Conservation (phyloP, 2,797 vertebrate genomes). For the Galagoides demidoff region DNA sequence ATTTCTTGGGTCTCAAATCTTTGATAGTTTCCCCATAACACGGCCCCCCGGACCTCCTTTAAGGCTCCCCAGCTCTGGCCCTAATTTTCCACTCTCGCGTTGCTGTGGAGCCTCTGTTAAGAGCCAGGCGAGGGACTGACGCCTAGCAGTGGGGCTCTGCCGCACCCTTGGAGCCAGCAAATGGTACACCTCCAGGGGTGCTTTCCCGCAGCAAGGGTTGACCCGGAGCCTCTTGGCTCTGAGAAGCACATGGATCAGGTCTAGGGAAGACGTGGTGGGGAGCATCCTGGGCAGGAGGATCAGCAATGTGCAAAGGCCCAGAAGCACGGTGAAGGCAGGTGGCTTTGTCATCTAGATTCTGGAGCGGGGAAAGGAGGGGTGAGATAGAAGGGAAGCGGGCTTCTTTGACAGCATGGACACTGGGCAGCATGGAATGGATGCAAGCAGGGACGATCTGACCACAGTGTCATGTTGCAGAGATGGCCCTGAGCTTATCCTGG, state of each 20-base stretch:
- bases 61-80: neutral
- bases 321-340: neutral
- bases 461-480: neutral
- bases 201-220: too few relatives aligned
- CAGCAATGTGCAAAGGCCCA: neutral
- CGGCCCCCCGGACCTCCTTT: neutral
- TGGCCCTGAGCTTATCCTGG: neutral
- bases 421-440: neutral
- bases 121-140: neutral
- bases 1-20: neutral
- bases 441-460: neutral
- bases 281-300: too few relatives aligned
- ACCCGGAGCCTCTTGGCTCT: neutral
- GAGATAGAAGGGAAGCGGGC: neutral
- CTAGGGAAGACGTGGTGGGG: neutral
- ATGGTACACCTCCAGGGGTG: too few relatives aligned
- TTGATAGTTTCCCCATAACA: neutral
- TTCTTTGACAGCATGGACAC: accelerated
- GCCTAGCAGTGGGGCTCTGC: neutral
- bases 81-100: neutral
- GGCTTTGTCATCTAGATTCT: neutral
- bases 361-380: neutral
- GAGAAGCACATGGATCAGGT: neutral
- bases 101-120: too few relatives aligned
- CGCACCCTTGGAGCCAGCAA: too few relatives aligned